Conservation (phyloP, 1,140 invertebrate genomes). For the Drosophila obscura region DNA sequence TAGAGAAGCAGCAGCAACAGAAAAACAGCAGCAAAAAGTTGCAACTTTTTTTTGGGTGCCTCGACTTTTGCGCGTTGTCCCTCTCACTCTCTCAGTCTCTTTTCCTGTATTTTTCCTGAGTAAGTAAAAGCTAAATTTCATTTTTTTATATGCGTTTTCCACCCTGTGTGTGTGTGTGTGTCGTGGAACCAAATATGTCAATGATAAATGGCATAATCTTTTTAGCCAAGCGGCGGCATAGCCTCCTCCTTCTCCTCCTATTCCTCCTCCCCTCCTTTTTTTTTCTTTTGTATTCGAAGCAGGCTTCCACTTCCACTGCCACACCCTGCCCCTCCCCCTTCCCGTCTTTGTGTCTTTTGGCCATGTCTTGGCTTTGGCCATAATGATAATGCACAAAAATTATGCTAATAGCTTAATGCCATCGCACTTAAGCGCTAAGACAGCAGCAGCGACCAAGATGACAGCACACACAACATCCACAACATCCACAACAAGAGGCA, state of each 20-base stretch:
- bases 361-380: conserved; percentile 20
- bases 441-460: conserved; percentile 50
- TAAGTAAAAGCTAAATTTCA: conserved; percentile 54
- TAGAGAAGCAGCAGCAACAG: conserved; percentile 1
- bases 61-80: conserved; percentile 21
- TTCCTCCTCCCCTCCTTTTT: neutral
- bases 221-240: conserved; percentile 31
- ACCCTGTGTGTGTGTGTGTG: neutral
- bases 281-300: neutral
- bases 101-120: conserved; percentile 5
- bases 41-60: conserved; percentile 25
- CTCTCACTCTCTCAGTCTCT: conserved; percentile 4
- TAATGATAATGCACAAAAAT: conserved; percentile 79
- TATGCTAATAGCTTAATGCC: conserved; percentile 81
- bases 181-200: conserved; percentile 56
- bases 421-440: conserved; percentile 73
- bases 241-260: neutral
- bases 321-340: neutral
- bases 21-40: conserved; percentile 19
- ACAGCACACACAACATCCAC: conserved; percentile 14
- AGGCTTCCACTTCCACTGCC: neutral
- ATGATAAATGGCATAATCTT: conserved; percentile 72
- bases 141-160: conserved; percentile 34
- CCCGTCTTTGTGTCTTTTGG: neutral
- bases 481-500: neutral